Conservation (phyloP, 2,113 vertebrate genomes). For the Carlito syrichta region DNA sequence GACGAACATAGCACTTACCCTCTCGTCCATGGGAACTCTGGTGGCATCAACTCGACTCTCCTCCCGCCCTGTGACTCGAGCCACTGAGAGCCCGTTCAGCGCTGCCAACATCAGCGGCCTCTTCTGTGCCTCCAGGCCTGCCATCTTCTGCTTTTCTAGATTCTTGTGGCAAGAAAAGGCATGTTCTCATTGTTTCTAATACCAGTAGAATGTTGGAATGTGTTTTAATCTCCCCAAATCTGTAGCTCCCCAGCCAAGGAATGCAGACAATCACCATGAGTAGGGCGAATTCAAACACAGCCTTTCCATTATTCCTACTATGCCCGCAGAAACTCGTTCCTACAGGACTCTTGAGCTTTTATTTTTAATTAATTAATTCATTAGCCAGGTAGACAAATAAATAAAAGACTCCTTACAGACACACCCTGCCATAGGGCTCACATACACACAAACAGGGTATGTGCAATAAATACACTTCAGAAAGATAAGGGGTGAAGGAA, state of each 20-base stretch:
- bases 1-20: constrained; percentile 84
- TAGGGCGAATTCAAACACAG: constrained; percentile 79
- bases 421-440: neutral
- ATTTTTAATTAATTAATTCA: constrained; percentile 66
- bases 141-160: constrained; percentile 98
- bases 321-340: constrained; percentile 72
- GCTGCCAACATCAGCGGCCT: constrained; percentile 96
- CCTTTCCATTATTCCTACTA: constrained; percentile 72
- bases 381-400: neutral
- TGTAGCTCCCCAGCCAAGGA: constrained; percentile 84
- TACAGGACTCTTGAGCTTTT: constrained; percentile 73
- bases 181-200: constrained; percentile 85
- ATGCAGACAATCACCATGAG: constrained; percentile 80
- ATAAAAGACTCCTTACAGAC: neutral
- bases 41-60: constrained; percentile 82
- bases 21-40: constrained; percentile 90
- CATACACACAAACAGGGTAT: neutral
- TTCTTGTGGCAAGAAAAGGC: constrained; percentile 94
- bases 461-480: neutral
- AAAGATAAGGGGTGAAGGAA: neutral
- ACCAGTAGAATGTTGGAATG: constrained; percentile 84
- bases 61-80: constrained; percentile 90
- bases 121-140: constrained; percentile 94
- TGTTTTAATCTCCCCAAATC: constrained; percentile 87
- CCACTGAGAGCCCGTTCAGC: constrained; percentile 92